phyloP scores from a whole-genome alignment of 1,140 invertebrate genomes.

The Bombus pyrosoma region DNA sequence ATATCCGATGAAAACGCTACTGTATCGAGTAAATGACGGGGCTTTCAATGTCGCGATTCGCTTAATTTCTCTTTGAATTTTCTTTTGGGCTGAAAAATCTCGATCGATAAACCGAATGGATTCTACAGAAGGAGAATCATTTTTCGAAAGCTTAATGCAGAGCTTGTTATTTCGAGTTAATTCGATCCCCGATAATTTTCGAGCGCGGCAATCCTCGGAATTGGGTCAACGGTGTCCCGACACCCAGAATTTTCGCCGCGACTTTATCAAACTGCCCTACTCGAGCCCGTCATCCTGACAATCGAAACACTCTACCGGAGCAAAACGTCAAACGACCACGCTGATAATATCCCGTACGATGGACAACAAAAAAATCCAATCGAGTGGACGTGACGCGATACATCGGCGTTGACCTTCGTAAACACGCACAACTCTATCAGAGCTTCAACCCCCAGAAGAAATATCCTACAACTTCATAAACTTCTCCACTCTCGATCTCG shows the following conservation, averaged over 20 bases:
- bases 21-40: no score
- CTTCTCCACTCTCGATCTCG: neutral
- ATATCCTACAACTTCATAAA: neutral
- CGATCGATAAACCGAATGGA: neutral
- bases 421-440: neutral
- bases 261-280: constrained; percentile 38
- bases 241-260: constrained; percentile 34
- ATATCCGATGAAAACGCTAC: neutral
- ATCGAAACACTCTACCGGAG: constrained; percentile 6
- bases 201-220: neutral
- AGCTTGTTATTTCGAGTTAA: constrained; percentile 5
- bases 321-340: constrained; percentile 24
- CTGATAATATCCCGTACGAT: neutral
- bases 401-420: constrained; percentile 38
- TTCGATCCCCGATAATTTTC: constrained; percentile 31
- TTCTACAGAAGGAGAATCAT: no score
- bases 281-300: constrained; percentile 20
- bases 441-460: neutral
- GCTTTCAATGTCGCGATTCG: no score
- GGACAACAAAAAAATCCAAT: neutral
- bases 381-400: neutral
- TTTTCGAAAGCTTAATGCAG: neutral
- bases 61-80: neutral
- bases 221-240: constrained; percentile 35
- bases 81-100: neutral